Conservation (phyloP, 2,888 invertebrate genomes). For the Dilophus febrilis region DNA sequence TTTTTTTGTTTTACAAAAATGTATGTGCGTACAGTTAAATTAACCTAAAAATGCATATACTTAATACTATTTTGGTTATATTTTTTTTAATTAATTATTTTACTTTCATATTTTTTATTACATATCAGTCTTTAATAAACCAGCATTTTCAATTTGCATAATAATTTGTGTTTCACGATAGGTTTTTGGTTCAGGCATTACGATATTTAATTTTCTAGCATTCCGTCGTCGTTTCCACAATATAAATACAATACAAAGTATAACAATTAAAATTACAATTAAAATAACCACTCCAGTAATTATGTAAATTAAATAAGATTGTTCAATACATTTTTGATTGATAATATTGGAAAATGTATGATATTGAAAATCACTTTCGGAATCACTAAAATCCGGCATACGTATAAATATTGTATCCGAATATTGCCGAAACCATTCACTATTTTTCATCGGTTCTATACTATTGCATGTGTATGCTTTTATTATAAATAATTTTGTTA, state of each 20-base stretch:
- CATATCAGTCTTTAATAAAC: slow-evolving; percentile 63
- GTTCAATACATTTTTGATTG: slow-evolving; percentile 18
- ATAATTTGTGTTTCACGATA: slow-evolving; percentile 75
- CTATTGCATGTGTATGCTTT: slow-evolving; percentile 21
- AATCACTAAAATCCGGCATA: slow-evolving; percentile 2
- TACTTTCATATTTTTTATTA: slow-evolving; percentile 13
- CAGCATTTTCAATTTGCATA: slow-evolving; percentile 69
- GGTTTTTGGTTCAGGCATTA: slow-evolving; percentile 64
- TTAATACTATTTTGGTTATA: too few species aligned
- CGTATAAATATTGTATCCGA: slow-evolving; percentile 21
- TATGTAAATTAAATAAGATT: slow-evolving; percentile 28
- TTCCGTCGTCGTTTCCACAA: slow-evolving; percentile 33
- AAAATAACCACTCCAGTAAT: slow-evolving; percentile 32
- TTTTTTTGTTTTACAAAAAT: slow-evolving; percentile 6
- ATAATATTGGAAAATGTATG: slow-evolving; percentile 20
- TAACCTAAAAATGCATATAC: too few species aligned
- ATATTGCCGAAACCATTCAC: slow-evolving; percentile 20
- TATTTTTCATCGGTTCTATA: slow-evolving; percentile 15
- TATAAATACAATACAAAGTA: slow-evolving; percentile 30
- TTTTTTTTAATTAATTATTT: too few species aligned
- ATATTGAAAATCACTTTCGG: slow-evolving; percentile 10
- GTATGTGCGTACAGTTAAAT: neutral
- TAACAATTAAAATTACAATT: slow-evolving; percentile 30
- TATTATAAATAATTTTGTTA: slow-evolving; percentile 21
- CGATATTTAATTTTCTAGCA: slow-evolving; percentile 44